Evolutionary conservation across 2,113 vertebrate species (phyloP).

Genomic region (Hemibagrus wyckioides): DNA sequence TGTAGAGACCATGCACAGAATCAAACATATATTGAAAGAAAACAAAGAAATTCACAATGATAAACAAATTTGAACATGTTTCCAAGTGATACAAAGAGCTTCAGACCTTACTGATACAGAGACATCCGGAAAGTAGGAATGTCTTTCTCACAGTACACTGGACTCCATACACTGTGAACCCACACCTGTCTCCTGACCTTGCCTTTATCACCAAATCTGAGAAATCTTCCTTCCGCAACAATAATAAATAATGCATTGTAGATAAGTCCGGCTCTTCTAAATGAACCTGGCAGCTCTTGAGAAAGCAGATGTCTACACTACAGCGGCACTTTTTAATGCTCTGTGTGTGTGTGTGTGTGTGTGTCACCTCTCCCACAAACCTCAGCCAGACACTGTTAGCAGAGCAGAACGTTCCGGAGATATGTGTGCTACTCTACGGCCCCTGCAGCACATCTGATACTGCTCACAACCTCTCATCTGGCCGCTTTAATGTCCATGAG

Average conservation of each 20-base stretch:
- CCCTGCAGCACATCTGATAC: conserved; percentile 37
- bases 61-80: not conserved
- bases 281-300: conserved; percentile 33
- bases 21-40: not conserved
- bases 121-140: not conserved
- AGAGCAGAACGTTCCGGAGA: conserved; percentile 42
- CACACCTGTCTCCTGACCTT: conserved; percentile 32
- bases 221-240: conserved; percentile 36
- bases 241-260: conserved; percentile 41
- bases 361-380: conserved; percentile 22
- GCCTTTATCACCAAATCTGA: conserved; percentile 31
- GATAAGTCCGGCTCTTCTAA: conserved; percentile 37
- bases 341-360: not conserved
- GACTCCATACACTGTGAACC: not conserved
- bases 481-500: conserved; percentile 18
- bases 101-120: not conserved
- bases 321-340: not conserved
- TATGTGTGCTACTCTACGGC: conserved; percentile 11
- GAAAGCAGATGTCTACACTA: conserved; percentile 23
- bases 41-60: not conserved
- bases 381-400: conserved; percentile 11
- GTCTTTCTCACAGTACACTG: not conserved
- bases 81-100: not conserved
- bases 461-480: conserved; percentile 15
- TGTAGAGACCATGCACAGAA: not conserved